Percentiles rank a stretch among this genome's conserved stretches.
phyloP scores from a whole-genome alignment of 2,888 invertebrate species.

The Teinopalpus imperialis region DNA sequence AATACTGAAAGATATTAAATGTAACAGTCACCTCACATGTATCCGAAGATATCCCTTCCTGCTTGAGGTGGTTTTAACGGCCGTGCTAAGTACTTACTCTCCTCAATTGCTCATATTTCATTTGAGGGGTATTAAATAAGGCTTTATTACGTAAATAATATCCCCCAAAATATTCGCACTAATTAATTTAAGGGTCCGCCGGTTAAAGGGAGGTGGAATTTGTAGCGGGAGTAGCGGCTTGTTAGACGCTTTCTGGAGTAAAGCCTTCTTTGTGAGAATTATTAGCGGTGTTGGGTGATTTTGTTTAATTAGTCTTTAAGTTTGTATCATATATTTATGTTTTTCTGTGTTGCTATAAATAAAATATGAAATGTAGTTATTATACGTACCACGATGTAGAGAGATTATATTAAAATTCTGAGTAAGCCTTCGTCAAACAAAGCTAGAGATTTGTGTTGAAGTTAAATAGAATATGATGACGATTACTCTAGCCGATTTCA shows the following conservation, averaged over 20 bases:
- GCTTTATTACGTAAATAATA: slow-evolving; percentile 79
- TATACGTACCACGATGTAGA: no score
- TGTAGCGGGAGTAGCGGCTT: slow-evolving; percentile 36
- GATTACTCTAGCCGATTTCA: no score
- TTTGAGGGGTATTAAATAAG: slow-evolving; percentile 73
- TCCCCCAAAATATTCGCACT: slow-evolving; percentile 75
- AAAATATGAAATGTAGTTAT: no score
- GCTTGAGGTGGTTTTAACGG: slow-evolving; percentile 35
- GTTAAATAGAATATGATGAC: no score
- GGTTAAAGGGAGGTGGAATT: slow-evolving; percentile 52
- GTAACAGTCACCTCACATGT: no score
- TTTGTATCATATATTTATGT: no score
- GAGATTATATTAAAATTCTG: no score
- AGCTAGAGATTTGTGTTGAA: no score
- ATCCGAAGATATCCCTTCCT: slow-evolving; percentile 9
- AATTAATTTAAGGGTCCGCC: slow-evolving; percentile 75
- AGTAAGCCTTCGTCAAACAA: no score
- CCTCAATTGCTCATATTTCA: slow-evolving; percentile 76
- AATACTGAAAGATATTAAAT: no score
- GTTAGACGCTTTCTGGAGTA: slow-evolving; percentile 39
- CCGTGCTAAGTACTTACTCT: slow-evolving; percentile 66
- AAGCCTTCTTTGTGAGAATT: slow-evolving; percentile 37
- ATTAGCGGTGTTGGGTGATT: slow-evolving; percentile 30
- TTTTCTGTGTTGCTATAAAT: no score
- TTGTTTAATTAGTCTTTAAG: slow-evolving; percentile 21